Base-by-base conservation (phyloP, 30 jellyfish, hydroid and myxozoan genomes). In the Aurelia coerulea region DNA sequence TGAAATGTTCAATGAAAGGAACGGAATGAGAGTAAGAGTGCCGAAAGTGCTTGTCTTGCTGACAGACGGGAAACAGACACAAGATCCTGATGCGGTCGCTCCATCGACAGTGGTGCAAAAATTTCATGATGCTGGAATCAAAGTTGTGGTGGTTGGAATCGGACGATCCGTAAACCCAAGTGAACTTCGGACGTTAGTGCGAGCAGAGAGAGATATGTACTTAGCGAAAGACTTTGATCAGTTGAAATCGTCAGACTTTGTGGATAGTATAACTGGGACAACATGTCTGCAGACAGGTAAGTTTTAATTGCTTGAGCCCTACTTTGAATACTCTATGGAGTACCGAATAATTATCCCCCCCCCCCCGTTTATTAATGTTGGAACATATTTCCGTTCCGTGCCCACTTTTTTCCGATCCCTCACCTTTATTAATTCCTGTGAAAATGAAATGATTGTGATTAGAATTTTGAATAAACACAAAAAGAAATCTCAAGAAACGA, bases 61-160 rank as follows among this genome's bases (percentile, higher is more conserved):
- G 50, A 87, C 96, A 15, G 96, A 87, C 33, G 96, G 96, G 23
- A 64, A 81, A 63, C 96, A 87, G 86, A 23, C 96, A 17, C 18
- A 59, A 9, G 87, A 58, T 23, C n/a, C 73, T 13, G 96, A 70
- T 59, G 76, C 84, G 31, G 66, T 72, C 18, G 74, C 87, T 4
- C 96, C 89, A n/a, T 32, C 66, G 11, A 39, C 56, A 18, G 87
- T 89, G 10, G 81, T 71, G 41, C 42, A 18, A 6, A 83, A 68
- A 19, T 87, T 87, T 34, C 96, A 87, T 79, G 88, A 87, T 19
- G 80, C 85, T 42, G 96, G 91, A 5, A 78, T 87, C 87, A 87
- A 87, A 63, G 87, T 87, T 6, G 62, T 87, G 9, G 96, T 78
- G 72, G 79, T 87, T 14, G 96, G 96, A 10, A 72, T 87, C 49